These are phyloP conservation scores for Charina bottae DNA, from an alignment of 2,113 vertebrate genomes.

Conservation along the genomic window DNA sequence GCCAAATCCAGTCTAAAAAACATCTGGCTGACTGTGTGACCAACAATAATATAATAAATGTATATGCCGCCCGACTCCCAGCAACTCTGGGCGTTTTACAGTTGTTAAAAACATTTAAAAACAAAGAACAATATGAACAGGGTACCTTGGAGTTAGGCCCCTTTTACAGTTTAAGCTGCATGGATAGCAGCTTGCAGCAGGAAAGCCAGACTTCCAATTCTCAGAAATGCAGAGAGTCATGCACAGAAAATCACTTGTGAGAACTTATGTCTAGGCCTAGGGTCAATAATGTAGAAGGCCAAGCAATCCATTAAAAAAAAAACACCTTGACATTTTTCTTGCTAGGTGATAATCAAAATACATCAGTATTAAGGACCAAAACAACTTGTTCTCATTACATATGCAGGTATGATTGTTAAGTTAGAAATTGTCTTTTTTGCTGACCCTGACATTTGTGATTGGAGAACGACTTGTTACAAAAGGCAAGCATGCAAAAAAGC, in stretches of 20 bases:
- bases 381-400: background rate
- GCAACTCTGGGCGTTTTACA: background rate
- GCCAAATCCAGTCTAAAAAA: background rate
- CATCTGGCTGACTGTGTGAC: background rate
- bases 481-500: background rate
- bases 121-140: background rate
- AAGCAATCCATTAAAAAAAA: background rate
- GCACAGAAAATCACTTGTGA: fast-evolving
- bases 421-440: fast-evolving
- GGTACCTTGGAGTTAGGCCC: background rate
- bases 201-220: fast-evolving
- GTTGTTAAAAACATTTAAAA: background rate
- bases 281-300: background rate
- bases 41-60: background rate
- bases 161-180: background rate
- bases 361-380: background rate
- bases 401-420: background rate
- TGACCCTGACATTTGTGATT: background rate
- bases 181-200: background rate
- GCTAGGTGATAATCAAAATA: background rate
- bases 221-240: fast-evolving
- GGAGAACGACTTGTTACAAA: background rate
- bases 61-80: background rate
- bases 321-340: constrained; percentile 1
- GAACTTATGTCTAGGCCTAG: background rate